Conservation (phyloP, 2,888 invertebrate genomes). For the Petrolisthes manimaculis region DNA sequence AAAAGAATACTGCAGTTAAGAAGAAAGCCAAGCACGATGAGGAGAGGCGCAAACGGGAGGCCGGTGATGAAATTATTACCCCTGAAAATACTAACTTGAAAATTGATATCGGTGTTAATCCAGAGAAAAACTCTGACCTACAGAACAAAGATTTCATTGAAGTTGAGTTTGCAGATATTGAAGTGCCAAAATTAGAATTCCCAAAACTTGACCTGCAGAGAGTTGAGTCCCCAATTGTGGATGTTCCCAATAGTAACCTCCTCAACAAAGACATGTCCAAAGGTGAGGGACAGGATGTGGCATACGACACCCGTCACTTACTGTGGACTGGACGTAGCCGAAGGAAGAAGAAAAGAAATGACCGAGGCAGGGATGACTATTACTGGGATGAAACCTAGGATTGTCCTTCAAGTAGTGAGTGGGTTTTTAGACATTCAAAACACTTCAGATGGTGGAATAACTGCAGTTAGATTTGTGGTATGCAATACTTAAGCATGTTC, state of each 20-base stretch:
- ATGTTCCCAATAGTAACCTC: constrained; percentile 7
- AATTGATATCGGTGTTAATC: background rate
- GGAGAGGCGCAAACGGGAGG: constrained; percentile 48
- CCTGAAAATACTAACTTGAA: background rate
- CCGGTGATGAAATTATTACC: background rate
- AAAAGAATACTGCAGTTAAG: background rate
- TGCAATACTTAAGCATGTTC: too few relatives aligned
- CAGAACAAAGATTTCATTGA: background rate
- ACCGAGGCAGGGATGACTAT: constrained; percentile 30
- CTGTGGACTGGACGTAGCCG: constrained; percentile 37
- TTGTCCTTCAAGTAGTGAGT: too few relatives aligned
- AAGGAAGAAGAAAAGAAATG: constrained; percentile 22
- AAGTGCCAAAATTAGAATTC: background rate
- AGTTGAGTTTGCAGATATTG: background rate
- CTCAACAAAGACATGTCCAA: constrained; percentile 1
- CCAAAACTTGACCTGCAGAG: background rate
- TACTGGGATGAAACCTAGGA: constrained; percentile 48
- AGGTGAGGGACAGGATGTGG: constrained; percentile 7
- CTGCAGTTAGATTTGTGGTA: too few relatives aligned
- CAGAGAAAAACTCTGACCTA: background rate
- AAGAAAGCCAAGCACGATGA: constrained; percentile 48
- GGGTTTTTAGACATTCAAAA: too few relatives aligned
- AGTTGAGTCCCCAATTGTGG: background rate
- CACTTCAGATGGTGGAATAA: too few relatives aligned
- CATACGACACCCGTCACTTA: constrained; percentile 44